A percentile compares a stretch with the other conserved stretches of the same genome.
Conservation (phyloP, 35 echinoderm and acorn worm species). For the Amphiura filiformis region DNA sequence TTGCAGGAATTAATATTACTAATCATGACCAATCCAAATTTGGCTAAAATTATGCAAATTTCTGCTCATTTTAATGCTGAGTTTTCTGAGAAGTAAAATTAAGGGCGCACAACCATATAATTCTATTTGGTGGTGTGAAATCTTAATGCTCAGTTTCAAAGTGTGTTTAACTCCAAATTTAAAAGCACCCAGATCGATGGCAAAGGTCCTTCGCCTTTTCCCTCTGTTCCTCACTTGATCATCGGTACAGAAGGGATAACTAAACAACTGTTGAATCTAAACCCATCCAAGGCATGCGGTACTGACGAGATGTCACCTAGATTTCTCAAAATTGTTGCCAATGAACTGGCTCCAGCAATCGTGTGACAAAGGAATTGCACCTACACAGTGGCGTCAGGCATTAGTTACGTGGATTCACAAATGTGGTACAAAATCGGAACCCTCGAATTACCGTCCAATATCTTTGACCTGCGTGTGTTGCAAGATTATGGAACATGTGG, state of each 20-base stretch:
- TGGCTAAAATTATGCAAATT: no score
- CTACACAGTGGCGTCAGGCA: constrained; percentile 18
- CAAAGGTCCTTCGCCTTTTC: constrained; percentile 38
- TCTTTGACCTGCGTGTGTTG: constrained; percentile 26
- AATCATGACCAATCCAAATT: no score
- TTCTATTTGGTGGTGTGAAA: no score
- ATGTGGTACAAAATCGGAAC: neutral
- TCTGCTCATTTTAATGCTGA: no score
- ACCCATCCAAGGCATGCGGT: constrained; percentile 27
- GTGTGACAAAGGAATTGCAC: neutral
- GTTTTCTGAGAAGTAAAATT: no score
- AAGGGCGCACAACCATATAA: no score
- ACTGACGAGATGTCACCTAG: constrained; percentile 17
- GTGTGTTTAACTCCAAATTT: constrained; percentile 32
- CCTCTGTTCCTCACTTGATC: constrained; percentile 10
- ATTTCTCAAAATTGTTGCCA: constrained; percentile 23
- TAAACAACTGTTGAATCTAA: constrained; percentile 6
- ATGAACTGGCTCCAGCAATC: constrained; percentile 15
- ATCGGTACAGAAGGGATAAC: neutral
- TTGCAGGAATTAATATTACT: no score
- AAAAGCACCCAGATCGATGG: neutral
- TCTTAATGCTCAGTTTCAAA: constrained; percentile 12
- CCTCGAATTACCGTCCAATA: constrained; percentile 36
- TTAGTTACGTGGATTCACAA: constrained; percentile 16
- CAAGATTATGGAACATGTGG: constrained; percentile 41